Conservation (phyloP, 2,888 invertebrate genomes). For the Ophraella communa region DNA sequence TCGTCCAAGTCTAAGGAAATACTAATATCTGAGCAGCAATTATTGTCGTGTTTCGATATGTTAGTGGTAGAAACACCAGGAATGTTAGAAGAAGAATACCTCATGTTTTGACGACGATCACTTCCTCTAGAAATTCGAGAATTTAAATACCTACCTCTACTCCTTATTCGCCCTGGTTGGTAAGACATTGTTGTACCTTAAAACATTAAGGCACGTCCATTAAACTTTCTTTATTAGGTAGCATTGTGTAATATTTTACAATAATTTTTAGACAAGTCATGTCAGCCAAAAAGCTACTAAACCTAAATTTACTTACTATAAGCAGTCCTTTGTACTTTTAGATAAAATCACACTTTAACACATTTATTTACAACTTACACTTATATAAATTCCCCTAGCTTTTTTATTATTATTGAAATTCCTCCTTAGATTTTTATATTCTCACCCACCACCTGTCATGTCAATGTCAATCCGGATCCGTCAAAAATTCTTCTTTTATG, state of each 20-base stretch:
- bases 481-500: not conserved
- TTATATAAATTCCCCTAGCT: not conserved
- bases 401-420: constrained; percentile 1
- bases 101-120: constrained; percentile 23
- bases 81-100: constrained; percentile 16
- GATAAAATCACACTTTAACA: constrained; percentile 12
- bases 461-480: too few relatives aligned
- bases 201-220: constrained; percentile 9
- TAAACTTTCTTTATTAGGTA: not conserved
- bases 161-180: constrained; percentile 40
- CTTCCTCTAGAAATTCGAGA: constrained; percentile 26
- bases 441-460: not conserved
- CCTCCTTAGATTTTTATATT: not conserved
- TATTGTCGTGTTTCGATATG: constrained; percentile 51
- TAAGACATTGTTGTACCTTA: constrained; percentile 37
- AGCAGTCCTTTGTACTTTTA: constrained; percentile 17
- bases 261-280: constrained; percentile 10
- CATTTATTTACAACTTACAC: constrained; percentile 1
- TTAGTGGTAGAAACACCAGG: constrained; percentile 30
- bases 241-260: constrained; percentile 6
- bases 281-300: constrained; percentile 4
- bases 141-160: constrained; percentile 41
- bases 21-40: constrained; percentile 54
- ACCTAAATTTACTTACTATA: constrained; percentile 18
- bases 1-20: constrained; percentile 61